Percentiles rank a stretch among this genome's conserved stretches.
phyloP scores from a whole-genome alignment of 2,113 vertebrate genomes.

The Corythaeola cristata region DNA sequence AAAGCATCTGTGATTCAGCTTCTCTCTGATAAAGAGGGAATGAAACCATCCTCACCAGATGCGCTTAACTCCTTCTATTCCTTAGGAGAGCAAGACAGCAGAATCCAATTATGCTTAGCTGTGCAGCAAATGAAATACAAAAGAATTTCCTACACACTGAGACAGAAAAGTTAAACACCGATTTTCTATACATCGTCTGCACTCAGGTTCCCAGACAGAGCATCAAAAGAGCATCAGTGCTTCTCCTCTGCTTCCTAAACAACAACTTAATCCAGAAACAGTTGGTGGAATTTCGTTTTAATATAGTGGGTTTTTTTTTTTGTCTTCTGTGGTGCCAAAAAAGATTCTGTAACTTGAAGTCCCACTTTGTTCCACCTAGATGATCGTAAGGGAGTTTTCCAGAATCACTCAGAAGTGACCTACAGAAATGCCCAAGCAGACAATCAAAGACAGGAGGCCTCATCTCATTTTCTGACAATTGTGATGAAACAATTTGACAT shows the following conservation, averaged over 20 bases:
- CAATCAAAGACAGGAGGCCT: not conserved
- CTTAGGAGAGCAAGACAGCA: not conserved
- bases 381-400: not conserved
- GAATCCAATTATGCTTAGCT: not conserved
- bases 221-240: not conserved
- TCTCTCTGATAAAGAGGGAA: not conserved
- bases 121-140: not conserved
- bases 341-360: not conserved
- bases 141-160: accelerated
- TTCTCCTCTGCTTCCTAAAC: not conserved
- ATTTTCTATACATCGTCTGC: not conserved
- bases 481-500: not conserved
- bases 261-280: not conserved
- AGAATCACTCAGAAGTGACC: not conserved
- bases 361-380: not conserved
- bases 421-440: not conserved
- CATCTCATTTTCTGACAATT: not conserved
- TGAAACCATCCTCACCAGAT: not conserved
- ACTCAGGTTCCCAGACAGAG: not conserved
- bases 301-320: not conserved
- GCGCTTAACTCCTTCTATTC: not conserved
- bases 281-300: not conserved
- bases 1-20: not conserved
- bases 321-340: not conserved
- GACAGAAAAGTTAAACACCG: not conserved